These are phyloP conservation scores for Popillia japonica DNA, from an alignment of 1,140 invertebrate genomes.

Conservation along the genomic window DNA sequence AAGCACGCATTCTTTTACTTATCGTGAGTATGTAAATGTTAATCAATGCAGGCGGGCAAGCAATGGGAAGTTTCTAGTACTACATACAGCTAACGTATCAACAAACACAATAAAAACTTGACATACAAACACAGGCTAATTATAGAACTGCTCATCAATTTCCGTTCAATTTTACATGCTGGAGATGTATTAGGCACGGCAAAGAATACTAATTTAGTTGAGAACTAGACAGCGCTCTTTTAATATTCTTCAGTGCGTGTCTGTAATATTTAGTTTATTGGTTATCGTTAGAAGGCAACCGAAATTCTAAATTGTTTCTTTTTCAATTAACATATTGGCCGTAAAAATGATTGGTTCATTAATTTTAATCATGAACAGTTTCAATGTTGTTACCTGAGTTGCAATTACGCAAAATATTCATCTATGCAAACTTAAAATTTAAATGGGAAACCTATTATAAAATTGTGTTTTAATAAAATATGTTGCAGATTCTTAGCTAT, in stretches of 20 bases:
- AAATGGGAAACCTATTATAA: too few relatives aligned
- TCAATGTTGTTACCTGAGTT: too few relatives aligned
- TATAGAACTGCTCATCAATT: slow-evolving; percentile 27
- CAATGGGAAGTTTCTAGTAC: background rate
- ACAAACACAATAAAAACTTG: slow-evolving; percentile 12
- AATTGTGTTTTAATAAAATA: too few relatives aligned
- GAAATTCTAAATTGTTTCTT: background rate
- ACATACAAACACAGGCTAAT: slow-evolving; percentile 26
- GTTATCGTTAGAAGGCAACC: background rate
- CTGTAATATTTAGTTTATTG: slow-evolving; percentile 3
- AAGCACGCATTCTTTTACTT: background rate
- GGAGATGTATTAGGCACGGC: background rate
- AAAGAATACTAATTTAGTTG: background rate
- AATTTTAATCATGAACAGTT: too few relatives aligned
- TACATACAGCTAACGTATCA: background rate
- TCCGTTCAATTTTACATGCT: slow-evolving; percentile 28
- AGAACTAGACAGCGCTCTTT: background rate
- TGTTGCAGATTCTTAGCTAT: too few relatives aligned
- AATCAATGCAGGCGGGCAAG: too few relatives aligned
- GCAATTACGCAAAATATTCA: too few relatives aligned
- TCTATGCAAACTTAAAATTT: too few relatives aligned
- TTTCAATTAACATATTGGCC: too few relatives aligned
- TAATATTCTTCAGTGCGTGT: slow-evolving; percentile 11
- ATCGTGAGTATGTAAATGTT: too few relatives aligned
- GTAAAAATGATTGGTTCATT: too few relatives aligned